A percentile compares a stretch with the other conserved stretches of the same genome.
phyloP scores from a whole-genome alignment of 2,113 vertebrate genomes.

The Alosa alosa region DNA sequence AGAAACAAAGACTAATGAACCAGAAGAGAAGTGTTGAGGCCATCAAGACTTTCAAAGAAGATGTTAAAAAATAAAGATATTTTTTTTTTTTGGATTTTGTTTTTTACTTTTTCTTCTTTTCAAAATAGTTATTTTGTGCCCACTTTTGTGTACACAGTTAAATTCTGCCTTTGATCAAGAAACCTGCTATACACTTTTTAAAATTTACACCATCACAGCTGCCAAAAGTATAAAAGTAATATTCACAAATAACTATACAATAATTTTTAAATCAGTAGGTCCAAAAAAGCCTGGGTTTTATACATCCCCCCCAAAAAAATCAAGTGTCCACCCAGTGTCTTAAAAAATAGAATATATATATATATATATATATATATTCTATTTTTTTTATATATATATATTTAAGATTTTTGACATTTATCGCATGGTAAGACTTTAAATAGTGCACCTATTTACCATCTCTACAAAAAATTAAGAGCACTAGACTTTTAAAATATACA shows the following conservation, averaged over 20 bases:
- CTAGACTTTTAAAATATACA: slow-evolving; percentile 53
- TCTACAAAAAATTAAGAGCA: slow-evolving; percentile 56
- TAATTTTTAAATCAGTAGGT: slow-evolving; percentile 77
- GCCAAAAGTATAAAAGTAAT: slow-evolving; percentile 87
- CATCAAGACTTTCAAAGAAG: neutral
- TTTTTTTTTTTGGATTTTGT: neutral
- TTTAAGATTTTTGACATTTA: slow-evolving; percentile 67
- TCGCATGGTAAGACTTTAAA: slow-evolving; percentile 59
- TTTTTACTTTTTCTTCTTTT: neutral
- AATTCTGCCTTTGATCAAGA: slow-evolving; percentile 80
- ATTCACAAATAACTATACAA: slow-evolving; percentile 87
- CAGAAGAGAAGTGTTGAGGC: neutral
- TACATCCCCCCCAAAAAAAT: slow-evolving; percentile 64
- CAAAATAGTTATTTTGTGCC: neutral
- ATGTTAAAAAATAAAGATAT: neutral
- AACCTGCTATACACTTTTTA: slow-evolving; percentile 88
- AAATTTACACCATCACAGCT: slow-evolving; percentile 95
- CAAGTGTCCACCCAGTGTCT: slow-evolving; percentile 77
- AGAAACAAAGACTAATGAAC: neutral
- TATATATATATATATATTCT: slow-evolving; percentile 67
- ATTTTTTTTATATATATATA: slow-evolving; percentile 72
- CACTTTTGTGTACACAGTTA: slow-evolving; percentile 46
- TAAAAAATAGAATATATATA: slow-evolving; percentile 74
- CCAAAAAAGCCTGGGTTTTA: slow-evolving; percentile 71
- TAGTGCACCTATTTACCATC: slow-evolving; percentile 71